Percentiles rank a stretch among this genome's conserved stretches.
These are phyloP conservation scores for Pelochelys cantorii DNA, from an alignment of 2,797 vertebrate species.

Conservation along the genomic window DNA sequence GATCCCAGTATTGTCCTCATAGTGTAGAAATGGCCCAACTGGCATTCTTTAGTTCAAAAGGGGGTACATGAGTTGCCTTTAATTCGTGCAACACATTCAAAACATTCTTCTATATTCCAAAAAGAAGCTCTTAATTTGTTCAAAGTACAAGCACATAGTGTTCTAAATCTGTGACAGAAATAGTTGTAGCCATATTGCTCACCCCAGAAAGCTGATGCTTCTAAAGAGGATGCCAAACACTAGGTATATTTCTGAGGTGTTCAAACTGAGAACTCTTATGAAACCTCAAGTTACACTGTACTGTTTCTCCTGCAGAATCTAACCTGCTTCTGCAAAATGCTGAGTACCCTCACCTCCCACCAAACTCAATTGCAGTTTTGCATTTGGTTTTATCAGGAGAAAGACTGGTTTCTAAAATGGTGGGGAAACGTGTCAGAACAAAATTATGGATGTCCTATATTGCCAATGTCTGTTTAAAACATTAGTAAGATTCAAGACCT, in stretches of 20 bases:
- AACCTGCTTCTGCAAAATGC: not conserved
- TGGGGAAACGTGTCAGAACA: not conserved
- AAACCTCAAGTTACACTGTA: not conserved
- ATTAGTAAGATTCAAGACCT: not conserved
- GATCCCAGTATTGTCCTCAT: not conserved
- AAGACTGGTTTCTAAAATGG: not conserved
- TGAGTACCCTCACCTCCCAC: not conserved
- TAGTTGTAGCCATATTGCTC: slow-evolving; percentile 57
- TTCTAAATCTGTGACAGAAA: slow-evolving; percentile 61
- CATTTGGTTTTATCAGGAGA: not conserved
- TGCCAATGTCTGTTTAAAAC: not conserved
- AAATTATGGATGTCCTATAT: not conserved
- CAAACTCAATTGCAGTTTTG: not conserved
- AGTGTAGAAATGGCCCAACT: not conserved
- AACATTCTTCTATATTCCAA: not conserved
- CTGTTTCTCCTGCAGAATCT: accelerated
- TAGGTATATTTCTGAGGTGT: not conserved
- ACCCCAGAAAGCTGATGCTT: slow-evolving; percentile 29
- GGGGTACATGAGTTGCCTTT: not conserved
- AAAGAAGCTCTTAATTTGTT: slow-evolving; percentile 20
- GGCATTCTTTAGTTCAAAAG: not conserved
- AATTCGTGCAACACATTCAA: not conserved
- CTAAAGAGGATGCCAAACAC: slow-evolving; percentile 47
- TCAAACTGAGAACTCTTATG: not conserved
- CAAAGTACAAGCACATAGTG: slow-evolving; percentile 42